Evolutionary conservation across 2,113 vertebrate genomes (phyloP).

Genomic region (Poeciliopsis occidentalis): DNA sequence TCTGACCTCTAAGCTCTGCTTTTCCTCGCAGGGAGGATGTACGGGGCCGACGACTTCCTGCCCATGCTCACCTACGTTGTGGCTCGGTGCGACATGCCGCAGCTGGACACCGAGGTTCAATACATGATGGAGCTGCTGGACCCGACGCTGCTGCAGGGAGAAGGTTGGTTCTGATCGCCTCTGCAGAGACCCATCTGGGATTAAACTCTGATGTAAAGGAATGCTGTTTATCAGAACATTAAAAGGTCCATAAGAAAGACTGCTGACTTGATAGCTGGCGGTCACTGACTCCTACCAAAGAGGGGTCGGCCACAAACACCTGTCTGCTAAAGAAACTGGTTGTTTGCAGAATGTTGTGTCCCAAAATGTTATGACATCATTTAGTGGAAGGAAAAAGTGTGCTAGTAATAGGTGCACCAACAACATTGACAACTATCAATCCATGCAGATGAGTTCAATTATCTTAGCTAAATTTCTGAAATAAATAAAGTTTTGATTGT

Average conservation of each 20-base stretch:
- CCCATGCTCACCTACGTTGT: constrained; percentile 95
- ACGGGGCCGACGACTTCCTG: constrained; percentile 95
- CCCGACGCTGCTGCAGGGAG: constrained; percentile 91
- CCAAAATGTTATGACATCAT: too few relatives aligned
- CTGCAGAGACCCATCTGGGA: neutral
- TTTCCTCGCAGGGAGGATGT: constrained; percentile 88
- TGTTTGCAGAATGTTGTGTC: too few relatives aligned
- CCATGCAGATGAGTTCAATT: too few relatives aligned
- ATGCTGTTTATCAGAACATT: too few relatives aligned
- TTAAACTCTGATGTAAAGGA: neutral
- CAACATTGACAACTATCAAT: too few relatives aligned
- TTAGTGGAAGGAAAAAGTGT: too few relatives aligned
- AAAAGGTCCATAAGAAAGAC: too few relatives aligned
- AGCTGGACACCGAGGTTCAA: constrained; percentile 92
- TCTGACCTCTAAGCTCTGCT: constrained; percentile 1
- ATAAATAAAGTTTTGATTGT: neutral
- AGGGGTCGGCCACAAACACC: too few relatives aligned
- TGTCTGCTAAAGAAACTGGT: too few relatives aligned
- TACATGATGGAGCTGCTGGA: constrained; percentile 99
- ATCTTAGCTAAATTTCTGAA: neutral
- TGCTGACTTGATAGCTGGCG: too few relatives aligned
- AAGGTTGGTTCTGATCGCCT: constrained; percentile 80
- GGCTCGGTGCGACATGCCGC: constrained; percentile 94
- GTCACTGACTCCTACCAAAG: too few relatives aligned
- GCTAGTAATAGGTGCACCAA: too few relatives aligned